These are phyloP conservation scores for Paramisgurnus dabryanus DNA, from an alignment of 2,113 vertebrate species.

Conservation along the genomic window DNA sequence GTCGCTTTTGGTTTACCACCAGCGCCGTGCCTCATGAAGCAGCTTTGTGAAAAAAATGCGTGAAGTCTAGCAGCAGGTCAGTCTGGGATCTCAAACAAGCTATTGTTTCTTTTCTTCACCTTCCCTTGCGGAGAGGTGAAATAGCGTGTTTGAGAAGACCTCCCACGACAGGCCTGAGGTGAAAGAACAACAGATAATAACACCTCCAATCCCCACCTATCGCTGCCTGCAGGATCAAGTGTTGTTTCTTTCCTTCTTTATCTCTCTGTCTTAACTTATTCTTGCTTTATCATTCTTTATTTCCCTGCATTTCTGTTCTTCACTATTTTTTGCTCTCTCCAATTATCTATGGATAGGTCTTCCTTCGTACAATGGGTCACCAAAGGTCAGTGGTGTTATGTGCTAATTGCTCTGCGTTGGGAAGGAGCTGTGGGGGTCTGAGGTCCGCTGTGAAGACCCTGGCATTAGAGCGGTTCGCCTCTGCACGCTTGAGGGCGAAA, in stretches of 20 bases:
- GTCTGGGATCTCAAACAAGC: slow-evolving; percentile 22
- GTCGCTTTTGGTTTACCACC: slow-evolving; percentile 13
- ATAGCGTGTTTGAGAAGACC: slow-evolving; percentile 19
- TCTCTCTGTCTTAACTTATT: slow-evolving; percentile 16
- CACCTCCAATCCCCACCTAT: slow-evolving; percentile 25
- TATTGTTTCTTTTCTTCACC: slow-evolving; percentile 17
- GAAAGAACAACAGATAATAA: slow-evolving; percentile 22
- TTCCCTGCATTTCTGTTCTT: slow-evolving; percentile 50
- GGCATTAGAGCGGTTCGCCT: slow-evolving; percentile 40
- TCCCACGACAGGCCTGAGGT: slow-evolving; percentile 12
- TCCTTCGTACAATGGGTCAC: slow-evolving; percentile 31
- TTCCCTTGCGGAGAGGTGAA: slow-evolving; percentile 20
- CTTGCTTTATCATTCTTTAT: slow-evolving; percentile 43
- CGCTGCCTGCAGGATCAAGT: slow-evolving; percentile 54
- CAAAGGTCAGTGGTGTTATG: slow-evolving; percentile 23
- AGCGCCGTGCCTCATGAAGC: not conserved
- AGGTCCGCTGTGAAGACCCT: slow-evolving; percentile 16
- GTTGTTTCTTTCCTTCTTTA: slow-evolving; percentile 46
- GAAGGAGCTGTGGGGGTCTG: not conserved
- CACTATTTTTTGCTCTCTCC: slow-evolving; percentile 40
- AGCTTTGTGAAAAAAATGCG: not conserved
- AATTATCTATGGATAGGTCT: slow-evolving; percentile 66
- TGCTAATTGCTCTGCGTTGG: slow-evolving; percentile 31
- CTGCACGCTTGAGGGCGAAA: slow-evolving; percentile 60
- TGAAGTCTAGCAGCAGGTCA: slow-evolving; percentile 27